These are phyloP conservation scores for Potorous gilbertii DNA, from an alignment of 2,797 vertebrate species.

Conservation along the genomic window DNA sequence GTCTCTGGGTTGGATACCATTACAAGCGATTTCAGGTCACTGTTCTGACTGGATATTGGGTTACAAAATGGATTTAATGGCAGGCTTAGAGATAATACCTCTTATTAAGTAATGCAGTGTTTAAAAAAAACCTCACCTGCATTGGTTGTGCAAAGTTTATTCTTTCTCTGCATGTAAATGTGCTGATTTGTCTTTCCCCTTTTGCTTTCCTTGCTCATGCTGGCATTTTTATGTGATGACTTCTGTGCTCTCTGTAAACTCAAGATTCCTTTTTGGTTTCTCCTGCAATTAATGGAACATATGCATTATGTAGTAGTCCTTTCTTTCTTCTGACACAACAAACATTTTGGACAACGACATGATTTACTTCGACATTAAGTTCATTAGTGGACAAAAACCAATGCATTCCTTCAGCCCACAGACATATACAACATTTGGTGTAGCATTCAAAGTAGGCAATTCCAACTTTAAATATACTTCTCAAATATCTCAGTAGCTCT, in stretches of 20 bases:
- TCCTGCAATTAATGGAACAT: conserved; percentile 67
- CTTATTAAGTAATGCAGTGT: conserved; percentile 69
- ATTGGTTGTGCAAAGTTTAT: conserved; percentile 69
- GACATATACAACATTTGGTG: conserved; percentile 52
- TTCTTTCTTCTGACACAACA: conserved; percentile 64
- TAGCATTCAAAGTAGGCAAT: conserved; percentile 71
- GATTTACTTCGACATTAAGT: conserved; percentile 76
- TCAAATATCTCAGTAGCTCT: conserved; percentile 64
- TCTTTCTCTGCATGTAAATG: conserved; percentile 52
- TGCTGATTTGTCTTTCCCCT: conserved; percentile 47
- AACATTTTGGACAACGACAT: conserved; percentile 62
- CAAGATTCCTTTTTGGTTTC: conserved; percentile 54
- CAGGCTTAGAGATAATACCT: conserved; percentile 67
- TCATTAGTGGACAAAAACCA: conserved; percentile 72
- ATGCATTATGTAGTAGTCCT: conserved; percentile 57
- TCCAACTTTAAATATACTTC: conserved; percentile 66
- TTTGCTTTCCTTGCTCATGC: conserved; percentile 50
- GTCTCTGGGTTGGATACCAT: conserved; percentile 8
- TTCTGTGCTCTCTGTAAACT: conserved; percentile 27
- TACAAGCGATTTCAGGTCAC: conserved; percentile 57
- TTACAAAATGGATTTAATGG: conserved; percentile 69
- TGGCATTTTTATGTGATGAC: conserved; percentile 37
- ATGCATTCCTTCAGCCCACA: conserved; percentile 57
- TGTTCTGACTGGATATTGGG: conserved; percentile 56
- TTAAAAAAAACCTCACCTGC: conserved; percentile 58